These are phyloP conservation scores for Neuroscelio doddi DNA, from an alignment of 2,888 invertebrate genomes.

Conservation along the genomic window DNA sequence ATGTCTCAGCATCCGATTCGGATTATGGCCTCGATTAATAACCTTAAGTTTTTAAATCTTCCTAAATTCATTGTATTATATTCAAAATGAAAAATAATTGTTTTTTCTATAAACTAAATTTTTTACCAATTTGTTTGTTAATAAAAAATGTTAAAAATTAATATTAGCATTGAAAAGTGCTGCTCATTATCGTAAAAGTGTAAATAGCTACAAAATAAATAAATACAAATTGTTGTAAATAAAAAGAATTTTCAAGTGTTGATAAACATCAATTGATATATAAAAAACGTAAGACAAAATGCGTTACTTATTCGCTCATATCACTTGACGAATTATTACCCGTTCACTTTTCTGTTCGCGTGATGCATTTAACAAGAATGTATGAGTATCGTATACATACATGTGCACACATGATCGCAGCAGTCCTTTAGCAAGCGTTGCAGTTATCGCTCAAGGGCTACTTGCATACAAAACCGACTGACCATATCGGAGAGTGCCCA, in stretches of 20 bases:
- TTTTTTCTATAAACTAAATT: too few relatives aligned
- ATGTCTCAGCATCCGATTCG: constrained; percentile 7
- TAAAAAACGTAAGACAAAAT: constrained; percentile 11
- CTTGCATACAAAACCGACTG: constrained; percentile 38
- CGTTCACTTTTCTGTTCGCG: constrained; percentile 18
- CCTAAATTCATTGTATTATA: too few relatives aligned
- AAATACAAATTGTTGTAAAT: too few relatives aligned
- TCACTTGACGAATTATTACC: constrained; percentile 20
- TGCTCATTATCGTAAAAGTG: too few relatives aligned
- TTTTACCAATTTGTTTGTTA: too few relatives aligned
- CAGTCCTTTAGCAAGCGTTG: constrained; percentile 44
- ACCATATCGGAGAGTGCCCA: constrained; percentile 44
- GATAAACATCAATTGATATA: not conserved
- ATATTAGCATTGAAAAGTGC: too few relatives aligned
- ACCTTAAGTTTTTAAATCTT: not conserved
- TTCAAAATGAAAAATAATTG: too few relatives aligned
- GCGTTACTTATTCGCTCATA: constrained; percentile 25
- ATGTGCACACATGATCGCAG: constrained; percentile 13
- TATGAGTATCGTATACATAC: constrained; percentile 11
- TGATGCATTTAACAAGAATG: too few relatives aligned
- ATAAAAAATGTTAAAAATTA: too few relatives aligned
- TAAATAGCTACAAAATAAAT: too few relatives aligned
- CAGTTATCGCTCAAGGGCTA: constrained; percentile 46
- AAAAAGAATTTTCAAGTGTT: not conserved
- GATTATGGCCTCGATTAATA: constrained; percentile 7